phyloP scores from a whole-genome alignment of 2,113 vertebrate genomes.

The Lontra canadensis region DNA sequence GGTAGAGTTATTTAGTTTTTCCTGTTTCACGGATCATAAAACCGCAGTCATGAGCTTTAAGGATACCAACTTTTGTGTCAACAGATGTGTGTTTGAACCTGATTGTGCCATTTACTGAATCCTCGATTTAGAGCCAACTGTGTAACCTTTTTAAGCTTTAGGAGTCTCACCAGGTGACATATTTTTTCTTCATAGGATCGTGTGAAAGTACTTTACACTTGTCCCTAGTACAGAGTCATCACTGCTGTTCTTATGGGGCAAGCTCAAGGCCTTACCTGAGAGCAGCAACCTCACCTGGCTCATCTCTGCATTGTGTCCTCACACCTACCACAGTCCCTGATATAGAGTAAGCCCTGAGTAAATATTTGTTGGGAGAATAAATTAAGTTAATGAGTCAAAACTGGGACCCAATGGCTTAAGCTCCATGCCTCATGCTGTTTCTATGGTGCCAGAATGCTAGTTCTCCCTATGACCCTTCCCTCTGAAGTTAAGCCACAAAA shows the following conservation, averaged over 20 bases:
- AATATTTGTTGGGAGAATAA: conserved; percentile 9
- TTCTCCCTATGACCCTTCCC: background rate
- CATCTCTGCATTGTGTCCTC: background rate
- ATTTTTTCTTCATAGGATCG: background rate
- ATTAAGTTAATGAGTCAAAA: background rate
- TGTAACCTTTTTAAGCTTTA: background rate
- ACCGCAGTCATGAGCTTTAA: background rate
- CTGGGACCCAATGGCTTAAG: background rate
- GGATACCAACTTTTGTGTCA: background rate
- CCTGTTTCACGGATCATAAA: background rate
- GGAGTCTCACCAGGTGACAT: background rate
- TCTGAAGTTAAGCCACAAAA: background rate
- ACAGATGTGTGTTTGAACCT: background rate
- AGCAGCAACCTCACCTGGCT: background rate
- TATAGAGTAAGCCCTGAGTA: background rate
- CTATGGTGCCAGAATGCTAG: background rate
- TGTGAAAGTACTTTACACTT: background rate
- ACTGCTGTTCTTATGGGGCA: no score
- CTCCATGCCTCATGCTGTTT: background rate
- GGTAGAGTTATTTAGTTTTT: background rate
- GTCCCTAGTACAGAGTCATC: background rate
- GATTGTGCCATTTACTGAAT: background rate
- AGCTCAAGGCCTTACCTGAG: background rate
- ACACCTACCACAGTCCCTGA: background rate
- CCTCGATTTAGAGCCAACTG: background rate